Evolutionary conservation across 2,888 invertebrate species (phyloP).

Genomic region (Platycnemis pennipes): DNA sequence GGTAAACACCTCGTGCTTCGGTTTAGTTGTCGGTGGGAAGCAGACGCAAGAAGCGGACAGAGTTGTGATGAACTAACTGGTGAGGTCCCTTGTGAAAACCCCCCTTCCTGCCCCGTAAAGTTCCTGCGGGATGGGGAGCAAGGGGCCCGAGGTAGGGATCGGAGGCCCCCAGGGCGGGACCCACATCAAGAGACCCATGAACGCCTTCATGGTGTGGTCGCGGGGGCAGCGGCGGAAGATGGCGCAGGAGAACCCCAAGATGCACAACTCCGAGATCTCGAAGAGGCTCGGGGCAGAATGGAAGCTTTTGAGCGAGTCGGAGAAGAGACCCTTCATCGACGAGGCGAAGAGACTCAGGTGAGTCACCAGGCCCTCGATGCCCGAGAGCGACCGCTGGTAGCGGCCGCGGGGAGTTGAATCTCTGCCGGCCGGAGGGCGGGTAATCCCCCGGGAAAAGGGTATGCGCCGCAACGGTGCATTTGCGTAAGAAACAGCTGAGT

Average conservation of each 20-base stretch:
- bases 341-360: constrained; percentile 93
- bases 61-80: constrained; percentile 16
- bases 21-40: background rate
- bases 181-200: constrained; percentile 83
- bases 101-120: background rate
- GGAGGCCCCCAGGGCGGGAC: constrained; percentile 71
- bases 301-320: constrained; percentile 92
- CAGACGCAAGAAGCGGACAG: background rate
- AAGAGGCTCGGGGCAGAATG: constrained; percentile 87
- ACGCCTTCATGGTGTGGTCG: constrained; percentile 83
- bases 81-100: background rate
- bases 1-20: background rate
- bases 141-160: constrained; percentile 30
- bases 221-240: constrained; percentile 81
- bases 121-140: constrained; percentile 29
- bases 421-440: background rate
- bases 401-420: constrained; percentile 75
- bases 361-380: constrained; percentile 77
- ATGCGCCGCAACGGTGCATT: background rate
- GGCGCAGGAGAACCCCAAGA: constrained; percentile 82
- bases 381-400: constrained; percentile 79
- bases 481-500: too few relatives aligned
- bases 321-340: constrained; percentile 94
- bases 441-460: background rate
- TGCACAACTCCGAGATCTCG: constrained; percentile 82